These are phyloP conservation scores for Rhyacophila evoluta DNA, from an alignment of 2,888 invertebrate genomes.

Conservation along the genomic window DNA sequence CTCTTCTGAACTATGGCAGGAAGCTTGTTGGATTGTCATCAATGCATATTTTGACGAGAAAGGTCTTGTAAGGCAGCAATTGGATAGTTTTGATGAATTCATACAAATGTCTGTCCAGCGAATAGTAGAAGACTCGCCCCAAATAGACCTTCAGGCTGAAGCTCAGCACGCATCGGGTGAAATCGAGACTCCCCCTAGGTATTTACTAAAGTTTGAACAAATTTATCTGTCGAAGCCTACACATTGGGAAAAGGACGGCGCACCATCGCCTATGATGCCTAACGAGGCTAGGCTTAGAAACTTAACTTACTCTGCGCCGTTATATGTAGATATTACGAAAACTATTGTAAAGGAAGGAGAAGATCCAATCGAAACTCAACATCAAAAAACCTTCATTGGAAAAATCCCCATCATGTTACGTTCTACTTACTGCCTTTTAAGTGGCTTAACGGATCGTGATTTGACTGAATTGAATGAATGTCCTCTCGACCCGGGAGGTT, in stretches of 20 bases:
- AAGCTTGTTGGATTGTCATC: constrained; percentile 99
- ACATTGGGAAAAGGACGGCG: constrained; percentile 99
- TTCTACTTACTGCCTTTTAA: constrained; percentile 96
- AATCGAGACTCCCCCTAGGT: constrained; percentile 92
- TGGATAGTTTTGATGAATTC: constrained; percentile 99
- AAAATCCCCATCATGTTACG: constrained; percentile 99
- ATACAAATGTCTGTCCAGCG: constrained; percentile 99
- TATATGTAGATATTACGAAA: constrained; percentile 99
- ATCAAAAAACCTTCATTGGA: constrained; percentile 81
- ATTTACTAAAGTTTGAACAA: constrained; percentile 97
- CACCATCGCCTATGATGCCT: constrained; percentile 99
- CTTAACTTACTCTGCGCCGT: constrained; percentile 96
- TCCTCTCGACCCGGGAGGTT: constrained; percentile 98
- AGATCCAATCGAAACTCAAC: constrained; percentile 87
- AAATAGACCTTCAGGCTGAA: constrained; percentile 97
- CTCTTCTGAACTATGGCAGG: constrained; percentile 98
- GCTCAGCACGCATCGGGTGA: constrained; percentile 96
- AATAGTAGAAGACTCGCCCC: constrained; percentile 99
- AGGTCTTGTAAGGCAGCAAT: constrained; percentile 97
- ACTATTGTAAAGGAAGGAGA: constrained; percentile 92
- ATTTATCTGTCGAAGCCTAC: constrained; percentile 99
- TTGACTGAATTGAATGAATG: constrained; percentile 99
- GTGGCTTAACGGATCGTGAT: constrained; percentile 97
- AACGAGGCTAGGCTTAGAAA: constrained; percentile 98
- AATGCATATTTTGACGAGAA: constrained; percentile 99